Percentiles rank a stretch among this genome's conserved stretches.
These are phyloP conservation scores for Psittacara wagleri DNA, from an alignment of 2,113 vertebrate genomes.

Conservation along the genomic window DNA sequence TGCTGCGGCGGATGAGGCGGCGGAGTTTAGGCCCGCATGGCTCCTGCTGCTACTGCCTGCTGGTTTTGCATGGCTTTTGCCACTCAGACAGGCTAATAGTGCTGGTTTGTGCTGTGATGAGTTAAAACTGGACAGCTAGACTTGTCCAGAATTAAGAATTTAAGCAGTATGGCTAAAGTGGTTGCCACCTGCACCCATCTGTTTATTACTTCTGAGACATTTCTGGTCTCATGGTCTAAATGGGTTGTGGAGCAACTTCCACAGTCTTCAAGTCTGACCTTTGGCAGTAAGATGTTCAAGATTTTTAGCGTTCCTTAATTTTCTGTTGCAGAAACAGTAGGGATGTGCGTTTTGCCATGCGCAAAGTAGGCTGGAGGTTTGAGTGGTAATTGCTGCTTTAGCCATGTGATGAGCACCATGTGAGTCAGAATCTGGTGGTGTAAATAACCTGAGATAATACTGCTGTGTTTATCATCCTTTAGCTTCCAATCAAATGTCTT, in stretches of 20 bases:
- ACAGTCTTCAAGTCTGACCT: background rate
- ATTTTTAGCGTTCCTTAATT: background rate
- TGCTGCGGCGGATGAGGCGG: too few species aligned
- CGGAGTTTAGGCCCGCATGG: background rate
- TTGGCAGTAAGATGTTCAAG: background rate
- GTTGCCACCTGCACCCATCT: rapidly evolving
- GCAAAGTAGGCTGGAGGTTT: background rate
- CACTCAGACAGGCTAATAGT: rapidly evolving
- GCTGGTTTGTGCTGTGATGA: rapidly evolving
- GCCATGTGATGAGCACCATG: background rate
- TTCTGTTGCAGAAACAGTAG: background rate
- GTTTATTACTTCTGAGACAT: rapidly evolving
- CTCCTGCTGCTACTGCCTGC: too few species aligned
- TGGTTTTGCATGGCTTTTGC: background rate
- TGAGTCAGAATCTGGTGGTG: background rate
- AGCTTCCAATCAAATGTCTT: background rate
- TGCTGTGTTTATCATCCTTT: background rate
- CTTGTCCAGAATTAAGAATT: background rate
- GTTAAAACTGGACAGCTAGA: background rate
- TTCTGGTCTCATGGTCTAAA: rapidly evolving
- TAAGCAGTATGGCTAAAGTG: background rate
- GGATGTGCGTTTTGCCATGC: background rate
- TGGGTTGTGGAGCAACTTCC: background rate
- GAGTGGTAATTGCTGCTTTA: background rate
- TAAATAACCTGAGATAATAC: background rate